Conservation (phyloP, 64 coral and sea anemone genomes). For the Cladopsammia gracilis region DNA sequence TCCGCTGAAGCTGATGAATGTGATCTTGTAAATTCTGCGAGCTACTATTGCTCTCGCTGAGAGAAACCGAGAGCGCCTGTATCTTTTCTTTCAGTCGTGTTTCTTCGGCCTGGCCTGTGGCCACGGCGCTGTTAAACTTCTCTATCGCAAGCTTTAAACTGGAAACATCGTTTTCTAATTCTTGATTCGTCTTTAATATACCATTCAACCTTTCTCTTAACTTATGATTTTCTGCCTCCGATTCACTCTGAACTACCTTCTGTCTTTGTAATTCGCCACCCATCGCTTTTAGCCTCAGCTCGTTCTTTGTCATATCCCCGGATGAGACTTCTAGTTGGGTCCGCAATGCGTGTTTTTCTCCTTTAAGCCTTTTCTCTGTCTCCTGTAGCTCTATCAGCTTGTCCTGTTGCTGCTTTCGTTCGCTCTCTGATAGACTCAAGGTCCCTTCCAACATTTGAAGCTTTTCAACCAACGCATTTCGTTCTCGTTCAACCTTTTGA, state of each 20-base stretch:
- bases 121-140: slow-evolving; percentile 66
- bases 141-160: slow-evolving; percentile 69
- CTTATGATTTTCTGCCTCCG: slow-evolving; percentile 59
- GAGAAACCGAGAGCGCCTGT: slow-evolving; percentile 75
- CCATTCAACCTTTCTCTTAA: slow-evolving; percentile 65
- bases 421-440: slow-evolving; percentile 83
- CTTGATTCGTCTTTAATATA: slow-evolving; percentile 50
- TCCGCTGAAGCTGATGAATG: slow-evolving; percentile 87
- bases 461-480: slow-evolving; percentile 66
- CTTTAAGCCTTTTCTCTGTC: slow-evolving; percentile 63
- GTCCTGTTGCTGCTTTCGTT: slow-evolving; percentile 67
- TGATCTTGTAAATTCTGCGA: slow-evolving; percentile 92
- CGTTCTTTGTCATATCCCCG: slow-evolving; percentile 67
- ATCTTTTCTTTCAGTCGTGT: slow-evolving; percentile 87
- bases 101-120: slow-evolving; percentile 72
- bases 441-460: slow-evolving; percentile 82
- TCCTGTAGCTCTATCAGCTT: slow-evolving; percentile 87
- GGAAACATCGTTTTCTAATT: slow-evolving; percentile 77
- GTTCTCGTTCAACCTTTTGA: slow-evolving; percentile 71
- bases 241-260: slow-evolving; percentile 67
- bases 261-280: slow-evolving; percentile 78
- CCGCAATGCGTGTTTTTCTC: slow-evolving; percentile 63
- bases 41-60: slow-evolving; percentile 91
- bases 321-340: slow-evolving; percentile 74
- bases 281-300: slow-evolving; percentile 77